phyloP scores from a whole-genome alignment of 2,888 invertebrate species.

The Odontocolon sp. region DNA sequence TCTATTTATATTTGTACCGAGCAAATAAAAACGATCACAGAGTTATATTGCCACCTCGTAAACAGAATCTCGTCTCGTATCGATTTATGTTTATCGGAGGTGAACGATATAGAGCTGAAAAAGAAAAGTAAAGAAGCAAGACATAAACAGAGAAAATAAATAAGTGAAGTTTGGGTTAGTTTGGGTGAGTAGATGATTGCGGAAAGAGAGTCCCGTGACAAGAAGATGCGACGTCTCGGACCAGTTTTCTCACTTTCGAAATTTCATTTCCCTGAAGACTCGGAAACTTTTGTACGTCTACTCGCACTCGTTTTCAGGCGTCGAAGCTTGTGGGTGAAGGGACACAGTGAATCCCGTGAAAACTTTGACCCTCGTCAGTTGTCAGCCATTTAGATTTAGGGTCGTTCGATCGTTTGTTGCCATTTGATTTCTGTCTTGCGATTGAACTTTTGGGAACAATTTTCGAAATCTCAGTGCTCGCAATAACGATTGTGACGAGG shows the following conservation, averaged over 20 bases:
- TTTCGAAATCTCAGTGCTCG: not conserved
- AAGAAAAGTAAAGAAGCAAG: not conserved
- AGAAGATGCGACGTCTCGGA: too few species aligned
- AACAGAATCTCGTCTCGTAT: not conserved
- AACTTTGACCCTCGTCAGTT: conserved; percentile 37
- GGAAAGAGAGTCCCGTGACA: not conserved
- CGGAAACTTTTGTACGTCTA: conserved; percentile 4
- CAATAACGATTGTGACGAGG: not conserved
- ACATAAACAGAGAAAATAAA: not conserved
- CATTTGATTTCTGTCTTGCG: not conserved
- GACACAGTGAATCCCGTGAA: not conserved
- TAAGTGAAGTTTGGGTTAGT: conserved; percentile 9
- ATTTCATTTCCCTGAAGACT: conserved; percentile 26
- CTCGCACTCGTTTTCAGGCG: not conserved
- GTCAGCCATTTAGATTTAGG: not conserved
- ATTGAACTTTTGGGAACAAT: not conserved
- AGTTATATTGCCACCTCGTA: not conserved
- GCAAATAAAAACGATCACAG: not conserved
- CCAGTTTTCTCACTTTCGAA: conserved; percentile 1
- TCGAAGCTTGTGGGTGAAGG: not conserved
- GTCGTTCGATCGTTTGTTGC: not conserved
- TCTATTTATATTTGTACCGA: not conserved
- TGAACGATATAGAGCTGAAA: not conserved
- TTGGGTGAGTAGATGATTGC: not conserved
- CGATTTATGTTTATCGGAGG: not conserved